Percentiles rank a stretch among this genome's conserved stretches.
These are phyloP conservation scores for Sterna hirundo DNA, from an alignment of 2,113 vertebrate genomes.

Conservation along the genomic window DNA sequence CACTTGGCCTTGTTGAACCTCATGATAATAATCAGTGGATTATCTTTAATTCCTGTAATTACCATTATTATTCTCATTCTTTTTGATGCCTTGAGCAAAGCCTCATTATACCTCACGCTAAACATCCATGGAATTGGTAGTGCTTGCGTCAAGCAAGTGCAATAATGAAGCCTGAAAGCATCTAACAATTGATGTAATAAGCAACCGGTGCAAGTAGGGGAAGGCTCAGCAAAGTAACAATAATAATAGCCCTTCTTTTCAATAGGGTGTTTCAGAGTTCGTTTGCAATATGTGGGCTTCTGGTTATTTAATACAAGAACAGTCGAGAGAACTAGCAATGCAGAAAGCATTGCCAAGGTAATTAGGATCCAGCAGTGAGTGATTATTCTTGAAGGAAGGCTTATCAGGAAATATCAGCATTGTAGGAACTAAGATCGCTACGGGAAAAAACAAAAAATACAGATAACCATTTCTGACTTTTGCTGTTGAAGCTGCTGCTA, in stretches of 20 bases:
- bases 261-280: neutral
- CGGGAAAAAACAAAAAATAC: neutral
- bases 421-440: neutral
- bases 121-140: neutral
- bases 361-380: neutral
- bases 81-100: neutral
- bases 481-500: neutral
- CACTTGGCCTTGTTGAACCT: neutral
- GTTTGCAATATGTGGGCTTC: neutral
- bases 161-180: neutral
- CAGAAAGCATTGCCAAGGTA: neutral
- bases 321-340: neutral
- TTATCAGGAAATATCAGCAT: neutral
- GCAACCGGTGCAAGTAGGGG: neutral
- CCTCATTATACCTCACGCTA: neutral
- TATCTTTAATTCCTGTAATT: neutral
- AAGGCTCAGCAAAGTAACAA: neutral
- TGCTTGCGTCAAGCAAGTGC: neutral
- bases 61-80: neutral
- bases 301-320: neutral
- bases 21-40: neutral
- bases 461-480: neutral
- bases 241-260: neutral
- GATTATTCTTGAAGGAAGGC: neutral
- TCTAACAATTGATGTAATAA: neutral